phyloP scores from a whole-genome alignment of 2,113 vertebrate genomes.

The Pterocles orientalis region DNA sequence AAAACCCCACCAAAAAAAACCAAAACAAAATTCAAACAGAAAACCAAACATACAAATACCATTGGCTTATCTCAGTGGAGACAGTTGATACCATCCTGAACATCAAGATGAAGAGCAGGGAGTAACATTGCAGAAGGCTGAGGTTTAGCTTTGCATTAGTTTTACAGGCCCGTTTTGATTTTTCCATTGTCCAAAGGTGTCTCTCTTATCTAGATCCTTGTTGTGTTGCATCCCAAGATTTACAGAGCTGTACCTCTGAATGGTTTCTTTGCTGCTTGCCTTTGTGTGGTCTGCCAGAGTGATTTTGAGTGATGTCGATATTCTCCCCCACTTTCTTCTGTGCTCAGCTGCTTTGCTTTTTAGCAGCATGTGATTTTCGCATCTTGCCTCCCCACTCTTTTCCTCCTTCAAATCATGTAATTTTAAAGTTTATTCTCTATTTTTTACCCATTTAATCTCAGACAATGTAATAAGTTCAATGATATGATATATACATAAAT shows the following conservation, averaged over 20 bases:
- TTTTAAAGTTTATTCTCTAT: neutral
- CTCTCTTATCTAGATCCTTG: neutral
- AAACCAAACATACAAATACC: neutral
- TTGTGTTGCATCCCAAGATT: neutral
- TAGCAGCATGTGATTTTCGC: neutral
- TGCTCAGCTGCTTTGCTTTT: neutral
- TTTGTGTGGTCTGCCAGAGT: neutral
- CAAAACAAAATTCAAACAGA: neutral
- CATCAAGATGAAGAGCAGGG: neutral
- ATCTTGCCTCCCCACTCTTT: neutral
- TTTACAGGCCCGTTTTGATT: neutral
- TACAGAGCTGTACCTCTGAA: neutral
- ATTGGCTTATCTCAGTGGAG: neutral
- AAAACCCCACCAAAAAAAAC: too few species aligned
- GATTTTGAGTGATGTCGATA: neutral
- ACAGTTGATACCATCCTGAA: neutral
- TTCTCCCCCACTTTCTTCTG: neutral
- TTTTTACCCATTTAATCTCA: neutral
- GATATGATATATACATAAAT: neutral
- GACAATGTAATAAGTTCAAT: neutral
- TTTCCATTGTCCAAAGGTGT: neutral
- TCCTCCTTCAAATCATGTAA: neutral
- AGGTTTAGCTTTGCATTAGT: neutral
- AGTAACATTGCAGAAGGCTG: neutral
- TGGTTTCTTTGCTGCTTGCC: neutral